Conservation (phyloP, 2,113 vertebrate species). For the Scatophagus argus region DNA sequence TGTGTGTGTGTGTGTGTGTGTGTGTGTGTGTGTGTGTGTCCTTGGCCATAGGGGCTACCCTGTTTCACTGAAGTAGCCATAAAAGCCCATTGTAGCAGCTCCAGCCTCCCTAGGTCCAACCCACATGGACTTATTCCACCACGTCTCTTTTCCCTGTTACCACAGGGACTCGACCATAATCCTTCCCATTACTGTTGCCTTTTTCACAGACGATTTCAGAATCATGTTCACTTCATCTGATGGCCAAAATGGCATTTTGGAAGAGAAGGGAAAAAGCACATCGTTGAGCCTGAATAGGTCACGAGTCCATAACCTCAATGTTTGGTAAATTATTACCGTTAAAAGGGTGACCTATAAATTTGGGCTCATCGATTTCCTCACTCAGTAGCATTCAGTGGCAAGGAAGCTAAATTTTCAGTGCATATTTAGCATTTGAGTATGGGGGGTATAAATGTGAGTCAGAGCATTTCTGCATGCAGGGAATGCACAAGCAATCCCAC, state of each 20-base stretch:
- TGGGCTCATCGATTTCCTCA: conserved; percentile 52
- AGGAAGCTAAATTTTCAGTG: conserved; percentile 43
- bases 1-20: conserved; percentile 21
- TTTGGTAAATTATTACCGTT: conserved; percentile 61
- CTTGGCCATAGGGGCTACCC: conserved; percentile 44
- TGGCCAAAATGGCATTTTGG: conserved; percentile 29
- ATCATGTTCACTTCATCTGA: conserved; percentile 19
- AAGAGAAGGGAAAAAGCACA: conserved; percentile 13
- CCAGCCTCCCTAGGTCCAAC: conserved; percentile 28
- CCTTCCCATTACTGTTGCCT: conserved; percentile 51
- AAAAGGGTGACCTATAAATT: conserved; percentile 60
- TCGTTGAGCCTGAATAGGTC: conserved; percentile 14
- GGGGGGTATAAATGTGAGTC: neutral
- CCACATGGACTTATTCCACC: conserved; percentile 60
- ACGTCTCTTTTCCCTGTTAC: conserved; percentile 50
- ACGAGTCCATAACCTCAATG: conserved; percentile 23
- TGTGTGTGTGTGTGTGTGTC: conserved; percentile 13
- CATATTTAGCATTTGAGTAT: conserved; percentile 24
- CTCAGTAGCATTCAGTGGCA: conserved; percentile 64
- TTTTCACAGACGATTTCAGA: conserved; percentile 70
- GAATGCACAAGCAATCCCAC: conserved; percentile 2
- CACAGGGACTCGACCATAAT: conserved; percentile 55
- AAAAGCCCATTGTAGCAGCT: conserved; percentile 60
- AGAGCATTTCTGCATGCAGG: conserved; percentile 3
- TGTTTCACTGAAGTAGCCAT: conserved; percentile 60